These are phyloP conservation scores for Ichneumoninae sp. DNA, from an alignment of 2,888 invertebrate species.

Conservation along the genomic window DNA sequence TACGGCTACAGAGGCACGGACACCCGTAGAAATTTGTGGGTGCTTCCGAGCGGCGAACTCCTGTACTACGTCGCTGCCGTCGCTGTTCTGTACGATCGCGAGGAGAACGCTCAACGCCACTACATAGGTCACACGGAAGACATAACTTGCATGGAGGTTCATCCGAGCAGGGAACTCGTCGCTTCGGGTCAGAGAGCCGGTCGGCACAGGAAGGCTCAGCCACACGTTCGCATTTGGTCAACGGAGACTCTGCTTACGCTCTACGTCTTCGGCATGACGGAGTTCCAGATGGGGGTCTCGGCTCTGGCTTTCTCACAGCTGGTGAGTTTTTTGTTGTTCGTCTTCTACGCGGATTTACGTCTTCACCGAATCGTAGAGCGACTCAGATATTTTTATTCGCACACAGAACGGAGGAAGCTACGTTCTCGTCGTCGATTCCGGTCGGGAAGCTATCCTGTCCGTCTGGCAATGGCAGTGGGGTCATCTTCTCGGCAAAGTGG, in stretches of 20 bases:
- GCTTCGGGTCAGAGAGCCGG: constrained; percentile 96
- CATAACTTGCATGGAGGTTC: constrained; percentile 92
- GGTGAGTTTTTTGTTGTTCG: constrained; percentile 85
- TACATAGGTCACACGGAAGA: constrained; percentile 97
- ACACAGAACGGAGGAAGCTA: constrained; percentile 95
- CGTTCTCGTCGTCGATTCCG: constrained; percentile 94
- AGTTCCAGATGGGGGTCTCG: constrained; percentile 94
- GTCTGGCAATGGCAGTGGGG: constrained; percentile 99
- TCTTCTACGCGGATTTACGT: background rate
- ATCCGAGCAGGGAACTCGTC: constrained; percentile 94
- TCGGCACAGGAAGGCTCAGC: constrained; percentile 93
- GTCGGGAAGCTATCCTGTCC: constrained; percentile 94
- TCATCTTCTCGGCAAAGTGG: constrained; percentile 96
- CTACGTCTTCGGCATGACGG: constrained; percentile 96
- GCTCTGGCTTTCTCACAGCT: constrained; percentile 95
- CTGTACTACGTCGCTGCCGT: constrained; percentile 97
- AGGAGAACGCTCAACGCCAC: constrained; percentile 94
- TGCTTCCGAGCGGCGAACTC: constrained; percentile 96
- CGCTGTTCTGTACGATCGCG: constrained; percentile 94
- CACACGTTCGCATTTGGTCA: constrained; percentile 97
- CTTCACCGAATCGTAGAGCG: background rate
- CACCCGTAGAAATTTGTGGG: constrained; percentile 95
- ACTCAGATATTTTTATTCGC: background rate
- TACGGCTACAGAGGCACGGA: constrained; percentile 98
- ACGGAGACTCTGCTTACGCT: constrained; percentile 94